Conservation (phyloP, 2,797 vertebrate species). For the Enteromius argenteus region DNA sequence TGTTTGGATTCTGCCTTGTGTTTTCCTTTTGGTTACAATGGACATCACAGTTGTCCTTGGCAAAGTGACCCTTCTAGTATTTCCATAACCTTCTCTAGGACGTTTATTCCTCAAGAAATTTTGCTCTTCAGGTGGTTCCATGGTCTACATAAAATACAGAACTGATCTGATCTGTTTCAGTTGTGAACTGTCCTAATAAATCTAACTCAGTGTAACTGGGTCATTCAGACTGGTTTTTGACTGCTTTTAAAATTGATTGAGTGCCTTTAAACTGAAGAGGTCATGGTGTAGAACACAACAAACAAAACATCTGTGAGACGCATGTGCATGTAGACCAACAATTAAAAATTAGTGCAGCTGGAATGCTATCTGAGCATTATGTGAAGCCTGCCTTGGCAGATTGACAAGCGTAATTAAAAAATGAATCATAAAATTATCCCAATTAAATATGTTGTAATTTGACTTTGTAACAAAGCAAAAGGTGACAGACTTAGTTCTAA, state of each 20-base stretch:
- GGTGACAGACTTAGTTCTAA: not conserved
- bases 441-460: not conserved
- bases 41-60: slow-evolving; percentile 1
- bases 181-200: not conserved
- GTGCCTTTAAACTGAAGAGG: not conserved
- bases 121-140: not conserved
- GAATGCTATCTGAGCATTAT: not conserved
- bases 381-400: not conserved
- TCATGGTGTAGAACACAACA: not conserved
- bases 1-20: slow-evolving; percentile 18
- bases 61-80: not conserved
- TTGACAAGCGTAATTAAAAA: not conserved
- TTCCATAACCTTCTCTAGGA: slow-evolving; percentile 6
- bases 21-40: not conserved
- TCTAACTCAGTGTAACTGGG: not conserved
- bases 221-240: not conserved
- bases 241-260: not conserved
- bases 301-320: not conserved
- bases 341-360: not conserved
- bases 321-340: not conserved
- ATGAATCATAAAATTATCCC: not conserved
- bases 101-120: slow-evolving; percentile 4
- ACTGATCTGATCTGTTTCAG: not conserved
- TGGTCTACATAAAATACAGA: not conserved
- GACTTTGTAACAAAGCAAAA: not conserved